A percentile compares a stretch with the other conserved stretches of the same genome.
Conservation (phyloP, 2,113 vertebrate genomes). For the Okapia johnstoni region DNA sequence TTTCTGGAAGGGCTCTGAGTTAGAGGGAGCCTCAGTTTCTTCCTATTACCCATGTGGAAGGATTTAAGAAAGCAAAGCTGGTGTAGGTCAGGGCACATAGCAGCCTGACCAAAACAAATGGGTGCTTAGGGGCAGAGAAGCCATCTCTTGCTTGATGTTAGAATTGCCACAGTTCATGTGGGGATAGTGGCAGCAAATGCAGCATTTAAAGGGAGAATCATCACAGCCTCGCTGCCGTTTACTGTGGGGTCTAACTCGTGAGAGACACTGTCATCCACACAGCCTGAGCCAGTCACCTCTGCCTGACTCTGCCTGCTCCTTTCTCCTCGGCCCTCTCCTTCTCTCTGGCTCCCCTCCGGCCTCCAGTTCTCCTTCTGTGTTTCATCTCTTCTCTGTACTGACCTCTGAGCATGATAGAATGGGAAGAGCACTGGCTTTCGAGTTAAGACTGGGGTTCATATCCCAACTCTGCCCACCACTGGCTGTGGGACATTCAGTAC, state of each 20-base stretch:
- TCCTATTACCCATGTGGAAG: background rate
- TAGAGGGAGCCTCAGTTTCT: background rate
- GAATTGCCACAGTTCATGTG: background rate
- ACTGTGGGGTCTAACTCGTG: background rate
- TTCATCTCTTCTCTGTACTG: background rate
- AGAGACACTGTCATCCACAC: background rate
- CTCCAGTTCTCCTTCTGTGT: background rate
- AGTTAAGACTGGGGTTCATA: background rate
- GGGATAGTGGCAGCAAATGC: background rate
- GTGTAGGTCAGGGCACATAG: background rate
- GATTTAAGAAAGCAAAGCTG: background rate
- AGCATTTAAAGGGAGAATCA: background rate
- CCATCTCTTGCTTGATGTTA: background rate
- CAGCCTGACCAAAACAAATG: background rate
- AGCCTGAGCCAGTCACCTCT: background rate
- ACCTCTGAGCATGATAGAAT: background rate
- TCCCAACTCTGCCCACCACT: background rate
- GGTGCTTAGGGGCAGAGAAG: background rate
- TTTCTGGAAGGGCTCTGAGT: background rate
- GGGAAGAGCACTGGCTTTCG: background rate
- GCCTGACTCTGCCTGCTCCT: background rate
- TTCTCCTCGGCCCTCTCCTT: background rate
- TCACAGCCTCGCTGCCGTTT: rapidly evolving
- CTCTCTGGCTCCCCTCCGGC: background rate
- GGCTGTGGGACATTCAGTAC: background rate